phyloP scores from a whole-genome alignment of 2,113 vertebrate species.

The Crotalus viridis region DNA sequence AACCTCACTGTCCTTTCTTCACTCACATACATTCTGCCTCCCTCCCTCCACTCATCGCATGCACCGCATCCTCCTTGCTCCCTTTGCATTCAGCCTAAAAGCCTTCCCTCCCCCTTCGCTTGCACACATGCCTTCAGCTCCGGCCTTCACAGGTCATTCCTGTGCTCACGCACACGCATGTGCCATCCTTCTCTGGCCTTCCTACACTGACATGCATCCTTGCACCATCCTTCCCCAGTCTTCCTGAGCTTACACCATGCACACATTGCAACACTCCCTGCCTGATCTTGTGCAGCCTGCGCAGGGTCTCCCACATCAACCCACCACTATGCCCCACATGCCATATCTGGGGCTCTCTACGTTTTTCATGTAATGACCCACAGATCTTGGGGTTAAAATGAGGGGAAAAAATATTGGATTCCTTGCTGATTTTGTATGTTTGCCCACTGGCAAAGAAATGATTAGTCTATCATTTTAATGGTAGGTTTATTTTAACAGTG shows the following conservation, averaged over 20 bases:
- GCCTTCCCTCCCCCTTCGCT: neutral
- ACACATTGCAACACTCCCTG: neutral
- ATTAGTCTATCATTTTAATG: too few relatives aligned
- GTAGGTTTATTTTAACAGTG: too few relatives aligned
- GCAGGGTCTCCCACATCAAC: neutral
- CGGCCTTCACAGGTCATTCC: neutral
- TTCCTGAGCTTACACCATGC: neutral
- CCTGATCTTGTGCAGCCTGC: neutral
- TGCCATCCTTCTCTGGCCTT: neutral
- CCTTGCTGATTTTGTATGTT: too few relatives aligned
- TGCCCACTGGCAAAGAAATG: too few relatives aligned
- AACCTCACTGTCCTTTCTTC: neutral
- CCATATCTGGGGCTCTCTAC: neutral
- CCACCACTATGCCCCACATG: neutral
- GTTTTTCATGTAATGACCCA: neutral
- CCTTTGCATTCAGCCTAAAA: neutral
- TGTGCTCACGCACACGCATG: neutral
- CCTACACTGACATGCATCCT: neutral
- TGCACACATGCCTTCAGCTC: neutral
- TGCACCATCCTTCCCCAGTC: neutral
- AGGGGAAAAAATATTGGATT: too few relatives aligned
- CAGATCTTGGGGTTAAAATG: neutral
- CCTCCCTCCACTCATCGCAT: neutral
- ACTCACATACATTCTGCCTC: neutral
- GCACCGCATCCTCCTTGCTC: neutral